A percentile compares a stretch with the other conserved stretches of the same genome.
Conservation (phyloP, 2,113 vertebrate genomes). For the Ariopsis seemanni region DNA sequence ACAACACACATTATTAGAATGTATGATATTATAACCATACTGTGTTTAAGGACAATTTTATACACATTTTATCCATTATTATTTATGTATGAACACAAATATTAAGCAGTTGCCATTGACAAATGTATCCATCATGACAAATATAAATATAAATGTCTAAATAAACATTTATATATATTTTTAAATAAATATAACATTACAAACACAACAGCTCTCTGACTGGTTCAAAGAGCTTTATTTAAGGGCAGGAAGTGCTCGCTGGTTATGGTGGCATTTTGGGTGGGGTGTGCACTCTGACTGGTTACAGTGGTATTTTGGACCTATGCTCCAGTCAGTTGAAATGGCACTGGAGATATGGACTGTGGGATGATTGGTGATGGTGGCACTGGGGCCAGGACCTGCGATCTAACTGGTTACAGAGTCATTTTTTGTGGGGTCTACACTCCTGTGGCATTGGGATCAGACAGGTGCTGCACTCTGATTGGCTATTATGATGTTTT, state of each 20-base stretch:
- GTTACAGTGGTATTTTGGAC: neutral
- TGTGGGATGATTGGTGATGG: neutral
- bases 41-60: neutral
- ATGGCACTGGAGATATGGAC: no score
- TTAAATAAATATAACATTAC: neutral
- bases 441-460: neutral
- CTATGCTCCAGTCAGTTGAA: no score
- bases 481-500: neutral
- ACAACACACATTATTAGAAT: neutral
- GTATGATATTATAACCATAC: neutral
- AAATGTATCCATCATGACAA: neutral
- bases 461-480: no score
- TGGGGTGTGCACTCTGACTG: neutral
- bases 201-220: neutral
- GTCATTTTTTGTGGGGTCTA: neutral
- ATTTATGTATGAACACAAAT: neutral
- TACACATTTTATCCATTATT: neutral
- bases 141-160: neutral
- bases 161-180: neutral
- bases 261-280: neutral
- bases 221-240: neutral
- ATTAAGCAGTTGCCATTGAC: neutral
- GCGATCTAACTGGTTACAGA: neutral
- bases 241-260: neutral
- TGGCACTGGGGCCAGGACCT: neutral